A percentile compares a stretch with the other conserved stretches of the same genome.
These are phyloP conservation scores for Thymelicus acteon DNA, from an alignment of 2,888 invertebrate species.

Conservation along the genomic window DNA sequence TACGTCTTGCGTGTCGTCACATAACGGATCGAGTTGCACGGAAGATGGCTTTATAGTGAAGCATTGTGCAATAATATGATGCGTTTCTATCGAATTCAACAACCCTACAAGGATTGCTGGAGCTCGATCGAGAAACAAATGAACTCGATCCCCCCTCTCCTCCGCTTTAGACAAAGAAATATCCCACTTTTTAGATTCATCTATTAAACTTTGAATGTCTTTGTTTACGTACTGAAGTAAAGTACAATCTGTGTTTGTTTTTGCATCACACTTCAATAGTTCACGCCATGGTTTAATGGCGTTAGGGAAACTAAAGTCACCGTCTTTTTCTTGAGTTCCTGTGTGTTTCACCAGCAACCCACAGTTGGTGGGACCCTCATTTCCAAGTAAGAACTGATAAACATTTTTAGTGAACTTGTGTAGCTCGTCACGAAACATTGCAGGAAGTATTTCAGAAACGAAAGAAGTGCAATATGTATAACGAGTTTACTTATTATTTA, in stretches of 20 bases:
- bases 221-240: constrained; percentile 61
- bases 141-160: constrained; percentile 72
- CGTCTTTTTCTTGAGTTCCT: constrained; percentile 81
- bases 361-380: constrained; percentile 48
- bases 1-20: constrained; percentile 55
- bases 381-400: constrained; percentile 55
- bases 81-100: constrained; percentile 54
- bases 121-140: constrained; percentile 81
- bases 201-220: constrained; percentile 61
- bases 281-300: constrained; percentile 84
- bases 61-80: constrained; percentile 49
- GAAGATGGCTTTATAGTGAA: constrained; percentile 45
- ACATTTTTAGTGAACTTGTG: constrained; percentile 54
- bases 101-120: constrained; percentile 60
- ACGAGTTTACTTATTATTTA: constrained; percentile 15
- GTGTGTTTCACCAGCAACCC: constrained; percentile 84
- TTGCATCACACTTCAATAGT: constrained; percentile 45
- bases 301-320: constrained; percentile 88
- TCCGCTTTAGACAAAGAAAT: constrained; percentile 69
- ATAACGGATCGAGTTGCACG: constrained; percentile 57
- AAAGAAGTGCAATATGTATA: not conserved
- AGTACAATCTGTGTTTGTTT: constrained; percentile 45
- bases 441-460: not conserved
- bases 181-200: constrained; percentile 75
- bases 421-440: constrained; percentile 58